A percentile compares a stretch with the other conserved stretches of the same genome.
Conservation (phyloP, 2,113 vertebrate genomes). For the Laticauda colubrina region DNA sequence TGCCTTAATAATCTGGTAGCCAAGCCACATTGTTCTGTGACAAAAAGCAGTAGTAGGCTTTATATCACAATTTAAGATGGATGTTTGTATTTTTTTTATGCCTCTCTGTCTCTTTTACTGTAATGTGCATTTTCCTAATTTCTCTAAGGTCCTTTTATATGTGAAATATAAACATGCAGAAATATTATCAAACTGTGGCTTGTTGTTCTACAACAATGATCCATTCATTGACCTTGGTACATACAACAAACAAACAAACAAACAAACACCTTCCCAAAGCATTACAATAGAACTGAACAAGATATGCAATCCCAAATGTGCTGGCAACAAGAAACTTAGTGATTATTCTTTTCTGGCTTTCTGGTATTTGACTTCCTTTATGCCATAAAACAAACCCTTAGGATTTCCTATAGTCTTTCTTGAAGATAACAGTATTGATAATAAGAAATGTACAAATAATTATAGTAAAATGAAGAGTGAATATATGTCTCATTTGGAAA, state of each 20-base stretch:
- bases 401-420: not conserved
- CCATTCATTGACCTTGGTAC: not conserved
- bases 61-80: not conserved
- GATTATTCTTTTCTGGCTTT: not conserved
- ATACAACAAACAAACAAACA: not conserved
- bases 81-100: not conserved
- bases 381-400: not conserved
- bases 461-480: slow-evolving; percentile 4
- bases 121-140: not conserved
- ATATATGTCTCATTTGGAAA: slow-evolving; percentile 13
- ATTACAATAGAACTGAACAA: not conserved
- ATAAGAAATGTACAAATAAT: slow-evolving; percentile 7
- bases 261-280: not conserved
- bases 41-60: not conserved
- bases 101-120: not conserved
- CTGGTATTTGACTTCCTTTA: not conserved
- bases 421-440: not conserved
- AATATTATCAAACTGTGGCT: not conserved
- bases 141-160: not conserved
- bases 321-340: not conserved
- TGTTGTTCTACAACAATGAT: not conserved
- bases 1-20: not conserved
- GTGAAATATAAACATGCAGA: not conserved
- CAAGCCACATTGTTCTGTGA: not conserved
- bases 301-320: not conserved